phyloP scores from a whole-genome alignment of 1,140 invertebrate genomes.

The Dendroctonus ponderosae region DNA sequence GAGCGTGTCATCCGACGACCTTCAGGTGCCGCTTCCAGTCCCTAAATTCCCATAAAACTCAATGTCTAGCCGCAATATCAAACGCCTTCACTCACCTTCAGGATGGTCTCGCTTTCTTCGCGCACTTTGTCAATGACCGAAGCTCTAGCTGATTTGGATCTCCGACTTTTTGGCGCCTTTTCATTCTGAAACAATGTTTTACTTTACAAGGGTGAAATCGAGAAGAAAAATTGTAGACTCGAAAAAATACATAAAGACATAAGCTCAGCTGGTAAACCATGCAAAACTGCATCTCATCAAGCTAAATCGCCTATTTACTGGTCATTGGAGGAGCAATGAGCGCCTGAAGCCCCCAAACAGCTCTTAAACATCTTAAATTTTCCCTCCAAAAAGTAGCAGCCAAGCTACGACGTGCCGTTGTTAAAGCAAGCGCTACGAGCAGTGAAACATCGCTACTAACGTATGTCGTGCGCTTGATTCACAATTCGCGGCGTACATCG shows the following conservation, averaged over 20 bases:
- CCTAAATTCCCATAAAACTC: constrained; percentile 38
- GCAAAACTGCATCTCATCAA: too few species aligned
- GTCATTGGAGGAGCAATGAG: too few species aligned
- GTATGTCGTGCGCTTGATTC: constrained; percentile 33
- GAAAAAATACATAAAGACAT: not conserved
- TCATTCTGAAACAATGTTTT: constrained; percentile 42
- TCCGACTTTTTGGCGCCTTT: constrained; percentile 44
- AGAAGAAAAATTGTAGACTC: not conserved
- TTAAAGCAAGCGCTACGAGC: constrained; percentile 29
- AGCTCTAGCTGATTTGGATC: constrained; percentile 44
- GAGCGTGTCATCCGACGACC: constrained; percentile 51
- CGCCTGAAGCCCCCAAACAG: too few species aligned
- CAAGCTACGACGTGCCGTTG: constrained; percentile 35
- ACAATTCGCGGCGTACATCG: constrained; percentile 38
- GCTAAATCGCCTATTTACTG: too few species aligned
- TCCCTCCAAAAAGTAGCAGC: constrained; percentile 49
- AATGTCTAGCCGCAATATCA: not conserved
- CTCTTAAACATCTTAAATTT: constrained; percentile 38
- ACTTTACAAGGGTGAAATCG: not conserved
- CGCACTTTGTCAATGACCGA: constrained; percentile 41
- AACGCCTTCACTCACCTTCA: constrained; percentile 42
- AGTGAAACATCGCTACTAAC: constrained; percentile 33
- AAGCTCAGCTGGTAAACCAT: too few species aligned
- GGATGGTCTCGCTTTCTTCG: constrained; percentile 49
- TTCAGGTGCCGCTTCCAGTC: constrained; percentile 46